A percentile compares a stretch with the other conserved stretches of the same genome.
Evolutionary conservation across 2,113 vertebrate species (phyloP).

Genomic region (Osmerus eperlanus): DNA sequence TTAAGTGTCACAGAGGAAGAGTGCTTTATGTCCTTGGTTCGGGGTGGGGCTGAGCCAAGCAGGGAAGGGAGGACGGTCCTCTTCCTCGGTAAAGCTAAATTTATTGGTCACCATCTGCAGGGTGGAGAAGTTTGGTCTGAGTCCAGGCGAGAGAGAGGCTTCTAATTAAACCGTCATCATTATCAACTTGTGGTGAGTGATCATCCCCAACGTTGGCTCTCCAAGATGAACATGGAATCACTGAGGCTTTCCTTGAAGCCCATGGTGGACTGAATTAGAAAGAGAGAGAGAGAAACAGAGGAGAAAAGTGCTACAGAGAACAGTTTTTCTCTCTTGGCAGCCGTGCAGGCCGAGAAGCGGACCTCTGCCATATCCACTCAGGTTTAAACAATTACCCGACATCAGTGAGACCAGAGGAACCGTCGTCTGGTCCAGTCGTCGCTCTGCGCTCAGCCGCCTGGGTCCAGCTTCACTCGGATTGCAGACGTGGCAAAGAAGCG

Average conservation of each 20-base stretch:
- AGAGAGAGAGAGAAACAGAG: slow-evolving; percentile 55
- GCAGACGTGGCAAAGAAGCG: slow-evolving; percentile 55
- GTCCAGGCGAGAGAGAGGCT: slow-evolving; percentile 75
- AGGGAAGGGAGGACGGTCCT: slow-evolving; percentile 59
- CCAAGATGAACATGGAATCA: slow-evolving; percentile 70
- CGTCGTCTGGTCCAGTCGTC: slow-evolving; percentile 57
- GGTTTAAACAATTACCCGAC: slow-evolving; percentile 77
- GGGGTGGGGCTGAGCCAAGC: slow-evolving; percentile 63
- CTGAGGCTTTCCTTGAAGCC: slow-evolving; percentile 66
- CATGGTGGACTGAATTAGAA: slow-evolving; percentile 69
- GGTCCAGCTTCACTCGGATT: slow-evolving; percentile 29
- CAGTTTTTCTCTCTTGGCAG: slow-evolving; percentile 53
- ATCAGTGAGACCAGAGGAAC: slow-evolving; percentile 66
- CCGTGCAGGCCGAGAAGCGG: slow-evolving; percentile 45
- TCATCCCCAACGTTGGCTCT: slow-evolving; percentile 69
- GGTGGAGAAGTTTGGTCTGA: slow-evolving; percentile 74
- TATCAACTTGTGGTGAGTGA: slow-evolving; percentile 75
- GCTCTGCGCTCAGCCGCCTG: slow-evolving; percentile 20
- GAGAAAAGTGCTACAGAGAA: slow-evolving; percentile 61
- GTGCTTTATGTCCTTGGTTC: slow-evolving; percentile 63
- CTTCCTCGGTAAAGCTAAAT: slow-evolving; percentile 71
- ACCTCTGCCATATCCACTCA: slow-evolving; percentile 71
- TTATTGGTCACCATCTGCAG: slow-evolving; percentile 79
- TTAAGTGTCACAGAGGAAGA: slow-evolving; percentile 50
- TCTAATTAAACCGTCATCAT: slow-evolving; percentile 83